These are phyloP conservation scores for Nestor notabilis DNA, from an alignment of 2,113 vertebrate genomes.

Conservation along the genomic window DNA sequence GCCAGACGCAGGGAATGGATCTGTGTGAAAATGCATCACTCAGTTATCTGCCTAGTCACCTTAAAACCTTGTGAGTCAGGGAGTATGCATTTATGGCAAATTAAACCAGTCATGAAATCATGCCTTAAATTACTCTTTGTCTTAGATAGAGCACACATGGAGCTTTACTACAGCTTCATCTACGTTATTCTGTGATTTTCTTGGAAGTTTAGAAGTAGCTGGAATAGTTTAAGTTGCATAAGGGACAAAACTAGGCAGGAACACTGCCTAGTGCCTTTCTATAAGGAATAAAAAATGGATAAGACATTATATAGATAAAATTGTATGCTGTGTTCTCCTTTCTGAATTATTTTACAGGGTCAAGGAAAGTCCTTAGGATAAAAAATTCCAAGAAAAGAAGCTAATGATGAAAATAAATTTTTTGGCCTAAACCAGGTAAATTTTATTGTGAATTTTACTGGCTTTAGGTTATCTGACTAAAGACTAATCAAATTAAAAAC, in stretches of 20 bases:
- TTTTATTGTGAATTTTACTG: background rate
- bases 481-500: background rate
- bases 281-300: background rate
- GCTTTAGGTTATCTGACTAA: background rate
- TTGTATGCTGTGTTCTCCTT: background rate
- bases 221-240: background rate
- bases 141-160: background rate
- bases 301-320: background rate
- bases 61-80: background rate
- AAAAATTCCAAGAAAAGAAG: background rate
- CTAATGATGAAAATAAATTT: background rate
- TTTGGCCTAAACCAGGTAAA: background rate
- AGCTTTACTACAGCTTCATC: background rate
- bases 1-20: background rate
- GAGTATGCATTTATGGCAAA: background rate
- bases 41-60: background rate
- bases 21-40: background rate
- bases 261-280: background rate
- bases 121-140: background rate
- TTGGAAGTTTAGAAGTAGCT: background rate
- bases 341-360: background rate
- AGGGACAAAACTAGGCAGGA: background rate
- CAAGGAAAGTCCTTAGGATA: background rate
- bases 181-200: background rate
- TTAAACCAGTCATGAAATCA: background rate